Evolutionary conservation across 2,797 vertebrate genomes (phyloP).

Genomic region (Oceanodroma leucorhoa): DNA sequence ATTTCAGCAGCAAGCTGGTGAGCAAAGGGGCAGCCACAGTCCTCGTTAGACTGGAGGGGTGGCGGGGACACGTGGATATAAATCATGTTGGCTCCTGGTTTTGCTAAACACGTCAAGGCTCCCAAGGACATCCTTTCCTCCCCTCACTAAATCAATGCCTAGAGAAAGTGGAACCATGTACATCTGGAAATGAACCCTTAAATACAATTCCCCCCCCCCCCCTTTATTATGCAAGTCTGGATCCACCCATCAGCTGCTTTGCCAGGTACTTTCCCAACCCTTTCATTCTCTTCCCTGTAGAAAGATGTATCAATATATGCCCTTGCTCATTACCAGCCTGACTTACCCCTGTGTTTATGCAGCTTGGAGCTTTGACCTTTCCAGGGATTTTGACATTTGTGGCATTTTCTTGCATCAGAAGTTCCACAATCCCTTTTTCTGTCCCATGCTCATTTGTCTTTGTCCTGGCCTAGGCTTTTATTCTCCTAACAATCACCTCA

Average conservation of each 20-base stretch:
- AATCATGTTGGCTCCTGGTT: not conserved
- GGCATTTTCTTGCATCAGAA: not conserved
- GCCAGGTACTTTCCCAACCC: not conserved
- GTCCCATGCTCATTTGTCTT: not conserved
- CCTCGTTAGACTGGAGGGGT: not conserved
- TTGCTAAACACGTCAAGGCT: not conserved
- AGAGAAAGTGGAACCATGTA: not conserved
- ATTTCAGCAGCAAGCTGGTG: not conserved
- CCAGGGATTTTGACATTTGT: not conserved
- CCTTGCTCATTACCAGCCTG: not conserved
- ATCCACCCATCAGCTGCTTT: not conserved
- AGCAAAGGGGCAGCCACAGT: not conserved
- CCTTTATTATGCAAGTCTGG: not conserved
- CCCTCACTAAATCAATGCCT: not conserved
- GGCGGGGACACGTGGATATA: not conserved
- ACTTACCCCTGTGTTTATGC: not conserved
- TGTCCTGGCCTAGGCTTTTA: not conserved
- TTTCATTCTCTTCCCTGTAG: not conserved
- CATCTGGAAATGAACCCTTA: not conserved
- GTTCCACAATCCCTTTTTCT: not conserved
- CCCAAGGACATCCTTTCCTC: not conserved
- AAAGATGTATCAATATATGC: not conserved
- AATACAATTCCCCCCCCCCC: fast-evolving
- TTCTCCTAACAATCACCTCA: not conserved
- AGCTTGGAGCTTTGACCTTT: constrained; percentile 19